Conservation (phyloP, 2,113 vertebrate species). For the Calyptommatus sinebrachiatus region DNA sequence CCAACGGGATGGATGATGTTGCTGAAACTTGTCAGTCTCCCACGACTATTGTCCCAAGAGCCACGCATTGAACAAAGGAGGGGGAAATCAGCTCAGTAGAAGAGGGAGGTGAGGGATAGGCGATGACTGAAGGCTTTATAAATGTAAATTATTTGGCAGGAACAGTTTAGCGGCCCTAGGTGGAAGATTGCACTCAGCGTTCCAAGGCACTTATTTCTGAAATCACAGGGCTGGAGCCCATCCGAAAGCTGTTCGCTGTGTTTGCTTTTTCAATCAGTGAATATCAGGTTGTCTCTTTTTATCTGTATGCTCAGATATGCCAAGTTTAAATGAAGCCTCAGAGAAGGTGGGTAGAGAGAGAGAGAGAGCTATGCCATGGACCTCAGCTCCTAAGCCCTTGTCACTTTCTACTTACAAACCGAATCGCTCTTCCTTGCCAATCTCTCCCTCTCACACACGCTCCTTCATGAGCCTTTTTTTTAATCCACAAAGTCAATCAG, state of each 20-base stretch:
- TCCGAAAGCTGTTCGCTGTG: constrained; percentile 50
- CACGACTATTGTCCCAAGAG: background rate
- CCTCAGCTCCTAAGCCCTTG: background rate
- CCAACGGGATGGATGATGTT: background rate
- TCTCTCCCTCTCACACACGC: constrained; percentile 3
- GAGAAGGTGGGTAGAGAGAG: constrained; percentile 26
- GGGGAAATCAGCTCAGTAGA: background rate
- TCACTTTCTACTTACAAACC: constrained; percentile 46
- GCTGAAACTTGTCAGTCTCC: background rate
- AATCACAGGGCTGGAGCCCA: constrained; percentile 40
- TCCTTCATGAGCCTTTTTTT: background rate
- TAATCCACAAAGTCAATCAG: constrained; percentile 53
- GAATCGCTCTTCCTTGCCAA: background rate
- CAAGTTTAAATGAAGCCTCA: constrained; percentile 56
- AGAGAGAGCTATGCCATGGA: constrained; percentile 28
- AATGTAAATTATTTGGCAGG: constrained; percentile 65
- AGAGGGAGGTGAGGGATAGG: constrained; percentile 4
- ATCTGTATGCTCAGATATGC: constrained; percentile 31
- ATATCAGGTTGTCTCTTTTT: constrained; percentile 46
- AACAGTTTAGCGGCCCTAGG: constrained; percentile 52
- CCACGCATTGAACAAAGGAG: background rate
- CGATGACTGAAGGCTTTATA: constrained; percentile 57
- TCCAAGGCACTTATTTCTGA: constrained; percentile 61
- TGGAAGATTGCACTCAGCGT: constrained; percentile 61
- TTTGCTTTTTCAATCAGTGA: constrained; percentile 64